phyloP scores from a whole-genome alignment of 2,888 invertebrate species.

The Drosophila diplacantha region DNA sequence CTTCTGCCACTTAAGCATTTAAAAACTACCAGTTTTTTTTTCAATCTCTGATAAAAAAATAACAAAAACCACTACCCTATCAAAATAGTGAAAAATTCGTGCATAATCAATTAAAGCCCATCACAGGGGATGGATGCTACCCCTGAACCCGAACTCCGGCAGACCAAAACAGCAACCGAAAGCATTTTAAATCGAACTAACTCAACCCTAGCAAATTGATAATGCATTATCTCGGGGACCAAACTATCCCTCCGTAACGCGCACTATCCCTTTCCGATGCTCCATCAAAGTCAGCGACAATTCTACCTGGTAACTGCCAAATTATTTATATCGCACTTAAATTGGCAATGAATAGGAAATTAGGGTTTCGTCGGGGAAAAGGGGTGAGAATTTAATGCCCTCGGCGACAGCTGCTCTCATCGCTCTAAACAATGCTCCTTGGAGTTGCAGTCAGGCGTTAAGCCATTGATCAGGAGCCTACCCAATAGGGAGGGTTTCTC shows the following conservation, averaged over 20 bases:
- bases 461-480: constrained; percentile 54
- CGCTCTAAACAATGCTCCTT: constrained; percentile 49
- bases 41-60: constrained; percentile 24
- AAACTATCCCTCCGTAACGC: constrained; percentile 7
- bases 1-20: constrained; percentile 33
- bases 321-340: constrained; percentile 71
- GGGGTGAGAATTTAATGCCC: constrained; percentile 51
- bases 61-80: constrained; percentile 34
- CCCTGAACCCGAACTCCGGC: constrained; percentile 11
- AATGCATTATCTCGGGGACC: constrained; percentile 55
- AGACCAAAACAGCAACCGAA: constrained; percentile 26
- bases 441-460: constrained; percentile 43
- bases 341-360: constrained; percentile 69
- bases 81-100: constrained; percentile 47
- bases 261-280: constrained; percentile 34
- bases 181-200: constrained; percentile 57
- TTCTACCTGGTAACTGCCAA: constrained; percentile 63
- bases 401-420: constrained; percentile 63
- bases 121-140: constrained; percentile 19
- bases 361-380: constrained; percentile 41
- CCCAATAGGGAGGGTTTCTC: constrained; percentile 1
- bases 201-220: constrained; percentile 67
- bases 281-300: constrained; percentile 61
- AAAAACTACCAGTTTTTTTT: constrained; percentile 10
- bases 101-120: constrained; percentile 66